These are phyloP conservation scores for Trisateles emortualis DNA, from an alignment of 2,888 invertebrate genomes.

Conservation along the genomic window DNA sequence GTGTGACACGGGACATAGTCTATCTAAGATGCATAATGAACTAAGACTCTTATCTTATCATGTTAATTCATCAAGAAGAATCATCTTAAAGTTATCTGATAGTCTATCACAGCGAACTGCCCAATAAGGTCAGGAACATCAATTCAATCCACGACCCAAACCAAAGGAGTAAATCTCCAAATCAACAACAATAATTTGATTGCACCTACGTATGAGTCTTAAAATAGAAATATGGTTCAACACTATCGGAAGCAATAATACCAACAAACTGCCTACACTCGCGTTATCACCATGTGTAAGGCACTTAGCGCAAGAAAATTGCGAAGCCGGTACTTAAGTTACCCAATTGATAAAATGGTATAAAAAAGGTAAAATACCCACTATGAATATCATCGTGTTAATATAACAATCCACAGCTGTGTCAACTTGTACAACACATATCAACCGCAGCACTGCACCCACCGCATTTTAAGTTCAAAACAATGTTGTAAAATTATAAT, in stretches of 20 bases:
- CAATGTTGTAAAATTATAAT: constrained; percentile 41
- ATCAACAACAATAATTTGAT: neutral
- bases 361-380: constrained; percentile 60
- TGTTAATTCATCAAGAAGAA: too few relatives aligned
- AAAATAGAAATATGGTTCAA: constrained; percentile 9
- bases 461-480: constrained; percentile 71
- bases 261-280: constrained; percentile 22
- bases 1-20: too few relatives aligned
- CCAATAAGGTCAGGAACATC: neutral
- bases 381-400: constrained; percentile 63
- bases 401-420: constrained; percentile 56
- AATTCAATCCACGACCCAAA: neutral
- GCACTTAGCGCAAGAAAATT: constrained; percentile 26
- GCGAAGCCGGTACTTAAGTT: constrained; percentile 16
- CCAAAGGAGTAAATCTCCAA: neutral
- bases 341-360: constrained; percentile 5
- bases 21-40: too few relatives aligned
- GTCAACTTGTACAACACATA: constrained; percentile 54
- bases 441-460: constrained; percentile 65
- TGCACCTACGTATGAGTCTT: constrained; percentile 12
- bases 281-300: constrained; percentile 37
- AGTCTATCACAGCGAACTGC: neutral
- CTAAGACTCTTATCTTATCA: too few relatives aligned
- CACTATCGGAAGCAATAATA: constrained; percentile 32
- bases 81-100: too few relatives aligned